These are phyloP conservation scores for Drosophila grimshawi DNA, from an alignment of 1,140 invertebrate species.

Conservation along the genomic window DNA sequence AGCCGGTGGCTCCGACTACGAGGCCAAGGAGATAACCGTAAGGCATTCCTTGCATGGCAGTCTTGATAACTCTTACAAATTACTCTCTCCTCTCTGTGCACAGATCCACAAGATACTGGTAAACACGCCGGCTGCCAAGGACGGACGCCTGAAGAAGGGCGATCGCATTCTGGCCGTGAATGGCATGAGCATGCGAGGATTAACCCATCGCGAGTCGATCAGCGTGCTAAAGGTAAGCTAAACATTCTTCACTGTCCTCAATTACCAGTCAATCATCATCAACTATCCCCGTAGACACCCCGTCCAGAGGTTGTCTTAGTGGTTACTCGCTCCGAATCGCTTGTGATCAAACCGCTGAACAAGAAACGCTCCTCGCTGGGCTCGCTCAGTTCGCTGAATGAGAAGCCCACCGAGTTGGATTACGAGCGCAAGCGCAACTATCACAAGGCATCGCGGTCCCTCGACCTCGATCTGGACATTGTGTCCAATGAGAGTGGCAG, in stretches of 20 bases:
- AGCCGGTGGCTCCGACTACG: constrained; percentile 94
- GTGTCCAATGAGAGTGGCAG: constrained; percentile 68
- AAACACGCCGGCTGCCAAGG: constrained; percentile 93
- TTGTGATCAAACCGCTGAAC: constrained; percentile 74
- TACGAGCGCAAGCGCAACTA: constrained; percentile 79
- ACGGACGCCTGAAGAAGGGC: constrained; percentile 93
- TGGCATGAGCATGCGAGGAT: constrained; percentile 91
- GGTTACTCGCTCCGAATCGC: constrained; percentile 85
- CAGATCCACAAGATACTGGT: constrained; percentile 94
- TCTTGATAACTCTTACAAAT: background rate
- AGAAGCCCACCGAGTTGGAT: constrained; percentile 77
- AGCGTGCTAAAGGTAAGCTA: constrained; percentile 91
- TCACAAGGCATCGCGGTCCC: constrained; percentile 80
- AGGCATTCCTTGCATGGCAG: constrained; percentile 51
- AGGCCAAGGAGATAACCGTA: constrained; percentile 95
- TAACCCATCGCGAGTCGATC: constrained; percentile 93
- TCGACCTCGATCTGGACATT: constrained; percentile 82
- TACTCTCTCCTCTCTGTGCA: constrained; percentile 25
- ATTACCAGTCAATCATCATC: no score
- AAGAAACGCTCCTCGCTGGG: constrained; percentile 83
- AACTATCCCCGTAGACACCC: constrained; percentile 85
- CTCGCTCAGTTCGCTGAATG: constrained; percentile 79
- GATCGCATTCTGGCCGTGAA: constrained; percentile 95
- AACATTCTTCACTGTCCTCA: background rate
- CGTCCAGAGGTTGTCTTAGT: constrained; percentile 89